Evolutionary conservation across 2,113 vertebrate genomes (phyloP), one percentile per base, ranked within the genome.

Genomic region (Peromyscus polionotus): DNA sequence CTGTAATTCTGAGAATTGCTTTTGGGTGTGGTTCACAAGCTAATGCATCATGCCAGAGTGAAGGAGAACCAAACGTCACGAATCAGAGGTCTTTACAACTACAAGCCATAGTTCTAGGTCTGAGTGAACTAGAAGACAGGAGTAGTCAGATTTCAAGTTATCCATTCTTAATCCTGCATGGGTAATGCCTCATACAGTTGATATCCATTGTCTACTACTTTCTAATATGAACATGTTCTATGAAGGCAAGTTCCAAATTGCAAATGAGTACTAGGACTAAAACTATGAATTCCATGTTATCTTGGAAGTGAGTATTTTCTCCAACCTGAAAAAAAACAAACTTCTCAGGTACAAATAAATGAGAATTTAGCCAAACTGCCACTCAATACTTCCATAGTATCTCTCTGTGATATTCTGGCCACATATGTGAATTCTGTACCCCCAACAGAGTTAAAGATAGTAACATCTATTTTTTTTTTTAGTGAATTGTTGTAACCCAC

Each of bases 1-100:
- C 36, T 90, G 92, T 65, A 95, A 97, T 95, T 97, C 92, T 92
- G 84, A 63, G 95, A 81, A 98, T 95, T 95, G 96, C 80, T 90
- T 96, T 95, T 73, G 61, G 95, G 88, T 95, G 80, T 79, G 88
- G 95, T 90, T 92, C 85, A 77, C 42, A 94, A 88, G 67, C 72
- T 72, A 57, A 33, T 7, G 48, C 36, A 90, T 63, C 65, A 42
- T 2, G 16, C 11, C 7, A 24, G 5, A 39, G 51, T 51, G 14
- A 67, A 96, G 4, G 36, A 54, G 1, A 93, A 75, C 83, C 92
- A 90, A 97, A 67, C 0, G 28, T 16, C 28, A 22, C 48, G 88
- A 95, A 90, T 92, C 90, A 85, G 59, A 93, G 54, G 42, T n/a
- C 45, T 93, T 94, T 77, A 1, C 6, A 93, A 91, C 26, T 61